Conservation (phyloP, 2,113 vertebrate species). For the Entelurus aequoreus region DNA sequence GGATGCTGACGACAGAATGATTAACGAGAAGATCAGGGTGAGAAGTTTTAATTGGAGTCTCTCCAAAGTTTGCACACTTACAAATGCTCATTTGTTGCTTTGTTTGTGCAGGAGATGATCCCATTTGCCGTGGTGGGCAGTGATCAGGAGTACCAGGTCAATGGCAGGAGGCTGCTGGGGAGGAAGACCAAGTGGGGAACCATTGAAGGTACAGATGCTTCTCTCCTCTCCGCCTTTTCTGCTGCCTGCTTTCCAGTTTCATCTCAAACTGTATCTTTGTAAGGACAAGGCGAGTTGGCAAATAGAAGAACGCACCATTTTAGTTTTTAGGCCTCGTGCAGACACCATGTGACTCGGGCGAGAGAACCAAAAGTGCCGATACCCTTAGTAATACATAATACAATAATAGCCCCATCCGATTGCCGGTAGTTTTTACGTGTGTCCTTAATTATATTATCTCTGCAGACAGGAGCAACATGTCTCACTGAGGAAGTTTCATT, state of each 20-base stretch:
- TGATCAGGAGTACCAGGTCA: slow-evolving; percentile 97
- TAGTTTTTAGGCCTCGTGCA: slow-evolving; percentile 17
- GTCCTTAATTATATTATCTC: slow-evolving; percentile 40
- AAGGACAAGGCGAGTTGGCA: not conserved
- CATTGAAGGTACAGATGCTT: slow-evolving; percentile 84
- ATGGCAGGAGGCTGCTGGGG: slow-evolving; percentile 91
- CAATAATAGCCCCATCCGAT: not conserved
- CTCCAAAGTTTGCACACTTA: not conserved
- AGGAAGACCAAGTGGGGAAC: slow-evolving; percentile 99
- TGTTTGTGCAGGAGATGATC: slow-evolving; percentile 86
- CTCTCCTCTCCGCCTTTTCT: not conserved
- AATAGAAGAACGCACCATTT: slow-evolving; percentile 29
- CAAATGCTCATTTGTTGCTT: not conserved
- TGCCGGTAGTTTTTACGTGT: slow-evolving; percentile 15
- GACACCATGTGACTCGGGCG: slow-evolving; percentile 17
- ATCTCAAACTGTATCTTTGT: not conserved
- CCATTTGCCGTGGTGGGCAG: slow-evolving; percentile 97
- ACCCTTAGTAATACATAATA: not conserved
- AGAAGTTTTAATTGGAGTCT: slow-evolving; percentile 31
- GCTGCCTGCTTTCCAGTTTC: not conserved
- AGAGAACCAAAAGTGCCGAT: not conserved
- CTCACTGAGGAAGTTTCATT: slow-evolving; percentile 45
- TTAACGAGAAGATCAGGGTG: slow-evolving; percentile 96
- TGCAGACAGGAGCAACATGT: slow-evolving; percentile 31
- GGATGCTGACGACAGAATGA: slow-evolving; percentile 88